Conservation (phyloP, 1,140 invertebrate genomes). For the Mactra quadrangularis region DNA sequence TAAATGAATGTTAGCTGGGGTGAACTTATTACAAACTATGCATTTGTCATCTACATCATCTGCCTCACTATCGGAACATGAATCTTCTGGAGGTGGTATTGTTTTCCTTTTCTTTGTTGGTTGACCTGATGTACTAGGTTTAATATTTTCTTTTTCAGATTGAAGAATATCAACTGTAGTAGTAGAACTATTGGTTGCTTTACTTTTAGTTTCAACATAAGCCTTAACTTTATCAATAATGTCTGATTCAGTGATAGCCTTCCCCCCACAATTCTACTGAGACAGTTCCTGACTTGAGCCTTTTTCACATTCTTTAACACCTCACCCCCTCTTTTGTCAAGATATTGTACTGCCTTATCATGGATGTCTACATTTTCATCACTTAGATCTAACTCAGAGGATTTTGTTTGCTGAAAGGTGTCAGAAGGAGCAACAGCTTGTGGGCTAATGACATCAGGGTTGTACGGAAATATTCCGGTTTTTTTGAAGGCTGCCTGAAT, state of each 20-base stretch:
- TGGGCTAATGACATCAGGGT: slow-evolving; percentile 26
- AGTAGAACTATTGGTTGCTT: not conserved
- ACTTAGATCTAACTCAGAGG: not conserved
- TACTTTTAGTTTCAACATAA: not conserved
- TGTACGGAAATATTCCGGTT: slow-evolving; percentile 54
- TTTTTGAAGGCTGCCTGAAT: slow-evolving; percentile 55
- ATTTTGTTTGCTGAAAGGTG: not conserved
- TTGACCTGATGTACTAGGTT: not conserved
- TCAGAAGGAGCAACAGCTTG: slow-evolving; percentile 7
- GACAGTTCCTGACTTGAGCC: slow-evolving; percentile 3
- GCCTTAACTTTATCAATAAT: slow-evolving; percentile 3
- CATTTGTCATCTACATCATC: not conserved
- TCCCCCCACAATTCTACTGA: slow-evolving; percentile 26
- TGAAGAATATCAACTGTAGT: not conserved
- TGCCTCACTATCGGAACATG: not conserved
- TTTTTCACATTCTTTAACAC: slow-evolving; percentile 19
- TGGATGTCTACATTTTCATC: not conserved
- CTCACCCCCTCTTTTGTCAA: not conserved
- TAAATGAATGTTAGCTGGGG: too few relatives aligned
- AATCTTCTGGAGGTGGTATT: not conserved
- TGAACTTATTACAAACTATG: not conserved
- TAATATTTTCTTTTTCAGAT: not conserved
- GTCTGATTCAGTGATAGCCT: slow-evolving; percentile 13
- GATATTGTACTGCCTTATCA: not conserved
- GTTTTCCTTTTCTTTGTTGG: not conserved